Evolutionary conservation across 2,888 invertebrate genomes (phyloP).

Genomic region (Cinara cedri): DNA sequence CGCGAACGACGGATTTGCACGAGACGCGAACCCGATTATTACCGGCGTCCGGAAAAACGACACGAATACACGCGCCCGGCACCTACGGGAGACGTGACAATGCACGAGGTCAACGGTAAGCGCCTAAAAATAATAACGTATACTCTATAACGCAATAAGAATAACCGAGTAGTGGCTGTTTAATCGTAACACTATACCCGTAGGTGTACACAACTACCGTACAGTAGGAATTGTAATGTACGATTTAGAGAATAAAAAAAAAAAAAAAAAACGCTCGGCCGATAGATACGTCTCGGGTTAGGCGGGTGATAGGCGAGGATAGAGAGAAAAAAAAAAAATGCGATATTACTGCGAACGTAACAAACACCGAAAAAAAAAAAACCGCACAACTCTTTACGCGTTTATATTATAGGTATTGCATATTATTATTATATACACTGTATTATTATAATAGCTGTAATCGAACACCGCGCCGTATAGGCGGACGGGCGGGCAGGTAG

Average conservation of each 20-base stretch:
- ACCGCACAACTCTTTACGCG: constrained; percentile 19
- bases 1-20: no score
- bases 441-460: no score
- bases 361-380: not conserved
- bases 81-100: constrained; percentile 11
- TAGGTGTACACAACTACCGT: no score
- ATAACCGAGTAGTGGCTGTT: not conserved
- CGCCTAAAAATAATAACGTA: not conserved
- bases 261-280: no score
- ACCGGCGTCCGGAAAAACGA: no score
- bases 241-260: no score
- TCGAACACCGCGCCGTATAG: constrained; percentile 20
- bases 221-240: no score
- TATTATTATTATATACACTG: no score
- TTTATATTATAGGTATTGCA: not conserved
- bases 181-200: constrained; percentile 5
- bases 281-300: no score
- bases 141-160: not conserved
- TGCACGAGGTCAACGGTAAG: constrained; percentile 20
- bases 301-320: not conserved
- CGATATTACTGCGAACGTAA: not conserved
- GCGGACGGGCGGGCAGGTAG: no score
- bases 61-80: not conserved
- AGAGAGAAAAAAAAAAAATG: not conserved
- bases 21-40: no score